Percentiles rank a stretch among this genome's conserved stretches.
Conservation (phyloP, 2,113 vertebrate genomes). For the Siphamia tubifer region DNA sequence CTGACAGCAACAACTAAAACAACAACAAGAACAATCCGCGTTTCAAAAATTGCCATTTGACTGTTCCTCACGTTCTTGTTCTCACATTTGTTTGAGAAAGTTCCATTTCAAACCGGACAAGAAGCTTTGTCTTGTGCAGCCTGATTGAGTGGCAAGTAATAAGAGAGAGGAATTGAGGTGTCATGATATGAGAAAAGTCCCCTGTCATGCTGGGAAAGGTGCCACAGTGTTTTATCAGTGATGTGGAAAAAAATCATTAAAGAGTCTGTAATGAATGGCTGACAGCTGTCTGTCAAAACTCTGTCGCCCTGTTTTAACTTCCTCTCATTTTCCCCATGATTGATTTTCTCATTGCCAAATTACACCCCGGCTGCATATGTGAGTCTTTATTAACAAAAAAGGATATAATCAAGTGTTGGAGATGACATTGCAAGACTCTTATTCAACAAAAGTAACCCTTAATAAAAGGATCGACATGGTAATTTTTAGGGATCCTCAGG, state of each 20-base stretch:
- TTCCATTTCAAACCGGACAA: not conserved
- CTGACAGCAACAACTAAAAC: not conserved
- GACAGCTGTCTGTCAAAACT: slow-evolving; percentile 70
- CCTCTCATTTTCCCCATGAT: slow-evolving; percentile 51
- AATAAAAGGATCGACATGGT: not conserved
- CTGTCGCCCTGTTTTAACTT: slow-evolving; percentile 14
- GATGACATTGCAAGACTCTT: not conserved
- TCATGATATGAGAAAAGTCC: slow-evolving; percentile 43
- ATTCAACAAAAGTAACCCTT: not conserved
- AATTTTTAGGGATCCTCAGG: too few relatives aligned
- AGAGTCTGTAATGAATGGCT: slow-evolving; percentile 40
- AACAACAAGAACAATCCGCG: not conserved
- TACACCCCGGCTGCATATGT: not conserved
- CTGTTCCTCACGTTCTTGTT: not conserved
- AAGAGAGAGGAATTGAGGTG: slow-evolving; percentile 48
- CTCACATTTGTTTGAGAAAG: not conserved
- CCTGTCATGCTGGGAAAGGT: slow-evolving; percentile 19
- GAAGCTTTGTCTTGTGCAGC: not conserved
- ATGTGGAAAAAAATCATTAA: slow-evolving; percentile 43
- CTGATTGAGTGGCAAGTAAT: slow-evolving; percentile 47
- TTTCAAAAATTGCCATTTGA: not conserved
- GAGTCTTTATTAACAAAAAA: slow-evolving; percentile 41
- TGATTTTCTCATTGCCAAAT: slow-evolving; percentile 33
- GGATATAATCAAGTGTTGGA: not conserved
- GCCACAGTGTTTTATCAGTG: slow-evolving; percentile 23